phyloP scores from a whole-genome alignment of 1,140 invertebrate genomes.

The Psix sp. region DNA sequence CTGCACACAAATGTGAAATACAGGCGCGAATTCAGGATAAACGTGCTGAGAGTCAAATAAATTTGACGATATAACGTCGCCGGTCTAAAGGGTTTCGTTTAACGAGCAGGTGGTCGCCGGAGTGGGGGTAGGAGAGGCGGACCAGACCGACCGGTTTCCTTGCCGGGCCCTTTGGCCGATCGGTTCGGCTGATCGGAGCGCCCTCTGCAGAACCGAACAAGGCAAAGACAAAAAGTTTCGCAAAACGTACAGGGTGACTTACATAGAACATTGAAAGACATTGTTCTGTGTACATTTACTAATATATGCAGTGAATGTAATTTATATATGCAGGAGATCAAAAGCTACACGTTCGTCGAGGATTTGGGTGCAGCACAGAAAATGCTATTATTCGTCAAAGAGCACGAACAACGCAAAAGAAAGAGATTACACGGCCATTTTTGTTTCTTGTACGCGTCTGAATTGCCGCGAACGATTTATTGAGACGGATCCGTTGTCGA shows the following conservation, averaged over 20 bases:
- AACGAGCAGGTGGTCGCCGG: conserved; percentile 71
- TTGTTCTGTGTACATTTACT: conserved; percentile 33
- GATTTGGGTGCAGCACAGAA: conserved; percentile 25
- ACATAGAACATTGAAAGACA: conserved; percentile 42
- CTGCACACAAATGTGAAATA: conserved; percentile 60
- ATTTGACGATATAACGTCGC: conserved; percentile 72
- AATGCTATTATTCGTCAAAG: conserved; percentile 35
- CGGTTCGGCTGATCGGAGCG: conserved; percentile 30
- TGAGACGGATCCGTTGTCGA: conserved; percentile 18
- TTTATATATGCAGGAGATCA: conserved; percentile 46
- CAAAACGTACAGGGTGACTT: conserved; percentile 16
- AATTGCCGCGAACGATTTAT: conserved; percentile 46
- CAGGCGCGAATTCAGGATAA: conserved; percentile 66
- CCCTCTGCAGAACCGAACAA: conserved; percentile 25
- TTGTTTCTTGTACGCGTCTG: conserved; percentile 32
- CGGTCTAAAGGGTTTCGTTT: conserved; percentile 65
- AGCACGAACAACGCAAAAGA: conserved; percentile 15
- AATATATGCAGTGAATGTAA: conserved; percentile 35
- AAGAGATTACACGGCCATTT: conserved; percentile 37
- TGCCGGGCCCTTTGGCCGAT: conserved; percentile 42
- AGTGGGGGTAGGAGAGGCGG: conserved; percentile 58
- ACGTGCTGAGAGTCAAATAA: conserved; percentile 72
- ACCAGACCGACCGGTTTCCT: conserved; percentile 75
- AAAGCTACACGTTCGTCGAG: conserved; percentile 15
- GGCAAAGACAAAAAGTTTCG: conserved; percentile 29